Evolutionary conservation across 1,140 invertebrate genomes (phyloP).

Genomic region (Drosophila dunni): DNA sequence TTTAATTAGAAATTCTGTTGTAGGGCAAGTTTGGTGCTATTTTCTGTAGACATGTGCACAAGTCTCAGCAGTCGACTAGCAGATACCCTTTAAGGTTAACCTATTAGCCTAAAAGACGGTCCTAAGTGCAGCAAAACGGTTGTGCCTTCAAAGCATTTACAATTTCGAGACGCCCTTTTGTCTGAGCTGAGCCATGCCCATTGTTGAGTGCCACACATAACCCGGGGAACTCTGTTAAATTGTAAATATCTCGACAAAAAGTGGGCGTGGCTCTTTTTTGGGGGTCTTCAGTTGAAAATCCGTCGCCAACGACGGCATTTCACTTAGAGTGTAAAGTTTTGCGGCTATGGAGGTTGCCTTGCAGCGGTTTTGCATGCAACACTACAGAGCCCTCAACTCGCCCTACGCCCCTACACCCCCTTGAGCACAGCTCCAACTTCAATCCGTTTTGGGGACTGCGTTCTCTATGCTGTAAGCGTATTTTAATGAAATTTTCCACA

Average conservation of each 20-base stretch:
- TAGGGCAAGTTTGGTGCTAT: too few species aligned
- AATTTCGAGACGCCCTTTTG: constrained; percentile 21
- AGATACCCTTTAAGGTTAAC: too few species aligned
- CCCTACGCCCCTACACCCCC: too few species aligned
- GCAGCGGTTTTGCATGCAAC: constrained; percentile 26
- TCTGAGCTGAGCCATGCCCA: neutral
- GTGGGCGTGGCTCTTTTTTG: constrained; percentile 35
- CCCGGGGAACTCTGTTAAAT: constrained; percentile 15
- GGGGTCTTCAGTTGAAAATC: constrained; percentile 40
- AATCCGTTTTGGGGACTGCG: constrained; percentile 48
- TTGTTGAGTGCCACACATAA: constrained; percentile 20
- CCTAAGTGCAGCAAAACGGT: neutral
- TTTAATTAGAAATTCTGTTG: too few species aligned
- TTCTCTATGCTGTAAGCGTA: constrained; percentile 80
- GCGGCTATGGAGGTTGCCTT: constrained; percentile 49
- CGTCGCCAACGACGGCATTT: constrained; percentile 52
- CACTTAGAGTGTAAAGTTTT: constrained; percentile 74
- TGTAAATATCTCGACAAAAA: constrained; percentile 30
- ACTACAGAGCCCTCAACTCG: neutral
- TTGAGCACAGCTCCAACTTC: constrained; percentile 20
- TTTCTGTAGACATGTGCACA: too few species aligned
- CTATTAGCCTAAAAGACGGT: too few species aligned
- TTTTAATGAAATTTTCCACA: constrained; percentile 82
- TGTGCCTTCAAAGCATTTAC: neutral
- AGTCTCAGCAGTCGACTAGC: too few species aligned